Percentiles rank a stretch among this genome's conserved stretches.
Conservation (phyloP, 2,888 invertebrate species). For the Onthophagus sagittarius region DNA sequence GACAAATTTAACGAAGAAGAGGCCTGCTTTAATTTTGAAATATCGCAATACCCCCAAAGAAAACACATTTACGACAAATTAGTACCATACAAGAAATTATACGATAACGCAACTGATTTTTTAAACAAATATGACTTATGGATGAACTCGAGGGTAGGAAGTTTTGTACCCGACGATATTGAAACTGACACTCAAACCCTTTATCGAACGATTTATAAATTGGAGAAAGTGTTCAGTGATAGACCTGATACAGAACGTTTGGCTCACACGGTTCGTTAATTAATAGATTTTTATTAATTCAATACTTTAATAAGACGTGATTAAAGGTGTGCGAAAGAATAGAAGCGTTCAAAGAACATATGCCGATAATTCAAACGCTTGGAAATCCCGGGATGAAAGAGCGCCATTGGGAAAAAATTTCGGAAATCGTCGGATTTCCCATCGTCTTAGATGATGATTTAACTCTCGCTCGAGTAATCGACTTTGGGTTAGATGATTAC, state of each 20-base stretch:
- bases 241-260: slow-evolving; percentile 70
- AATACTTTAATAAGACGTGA: not conserved
- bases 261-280: slow-evolving; percentile 55
- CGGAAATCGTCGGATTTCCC: slow-evolving; percentile 92
- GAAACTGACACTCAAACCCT: slow-evolving; percentile 70
- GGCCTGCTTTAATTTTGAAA: slow-evolving; percentile 79
- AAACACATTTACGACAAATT: slow-evolving; percentile 75
- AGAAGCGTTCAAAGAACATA: slow-evolving; percentile 80
- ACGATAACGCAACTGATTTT: slow-evolving; percentile 85
- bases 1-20: slow-evolving; percentile 92
- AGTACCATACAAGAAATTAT: slow-evolving; percentile 81
- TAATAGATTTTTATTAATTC: not conserved
- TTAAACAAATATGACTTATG: slow-evolving; percentile 76
- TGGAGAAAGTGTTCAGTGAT: slow-evolving; percentile 83
- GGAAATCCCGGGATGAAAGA: slow-evolving; percentile 93
- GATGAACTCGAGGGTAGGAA: slow-evolving; percentile 81
- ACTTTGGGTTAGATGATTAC: slow-evolving; percentile 85
- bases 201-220: slow-evolving; percentile 75
- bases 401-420: slow-evolving; percentile 92
- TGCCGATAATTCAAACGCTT: slow-evolving; percentile 89
- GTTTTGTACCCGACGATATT: slow-evolving; percentile 83
- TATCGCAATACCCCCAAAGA: slow-evolving; percentile 83
- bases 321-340: slow-evolving; percentile 60
- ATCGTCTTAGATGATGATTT: slow-evolving; percentile 79
- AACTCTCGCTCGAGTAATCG: slow-evolving; percentile 81